A percentile compares a stretch with the other conserved stretches of the same genome.
These are phyloP conservation scores for Chionomys nivalis DNA, from an alignment of 2,113 vertebrate genomes.

Conservation along the genomic window DNA sequence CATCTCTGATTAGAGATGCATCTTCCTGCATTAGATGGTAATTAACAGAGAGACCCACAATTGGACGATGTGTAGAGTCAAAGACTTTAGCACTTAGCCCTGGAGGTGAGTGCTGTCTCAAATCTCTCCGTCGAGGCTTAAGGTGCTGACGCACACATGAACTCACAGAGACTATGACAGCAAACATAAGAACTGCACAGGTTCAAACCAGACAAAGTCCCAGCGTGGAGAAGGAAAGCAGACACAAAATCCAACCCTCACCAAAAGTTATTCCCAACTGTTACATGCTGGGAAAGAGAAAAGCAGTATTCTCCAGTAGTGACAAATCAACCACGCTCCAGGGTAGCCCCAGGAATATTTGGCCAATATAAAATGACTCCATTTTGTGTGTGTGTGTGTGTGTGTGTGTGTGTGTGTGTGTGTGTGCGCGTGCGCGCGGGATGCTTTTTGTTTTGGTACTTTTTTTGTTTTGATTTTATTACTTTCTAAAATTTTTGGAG, in stretches of 20 bases:
- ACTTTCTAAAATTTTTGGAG: background rate
- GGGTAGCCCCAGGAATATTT: background rate
- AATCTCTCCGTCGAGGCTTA: background rate
- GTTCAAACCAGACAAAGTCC: background rate
- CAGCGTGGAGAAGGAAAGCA: background rate
- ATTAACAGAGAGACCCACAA: background rate
- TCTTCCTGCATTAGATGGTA: background rate
- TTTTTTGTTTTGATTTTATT: background rate
- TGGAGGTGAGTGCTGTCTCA: background rate
- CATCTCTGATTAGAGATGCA: background rate
- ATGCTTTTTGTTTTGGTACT: background rate
- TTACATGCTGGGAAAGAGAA: background rate
- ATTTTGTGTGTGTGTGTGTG: background rate
- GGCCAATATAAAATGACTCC: background rate
- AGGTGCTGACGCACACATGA: background rate
- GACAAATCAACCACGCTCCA: background rate
- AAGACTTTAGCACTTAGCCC: background rate
- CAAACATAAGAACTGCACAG: background rate
- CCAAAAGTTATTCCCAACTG: background rate
- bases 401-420: background rate
- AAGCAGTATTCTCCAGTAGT: background rate
- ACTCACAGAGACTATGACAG: background rate
- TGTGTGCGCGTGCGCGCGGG: too few relatives aligned
- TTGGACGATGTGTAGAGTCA: background rate
- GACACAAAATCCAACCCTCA: background rate